phyloP scores from a whole-genome alignment of 2,797 vertebrate species.

The Anas georgica region DNA sequence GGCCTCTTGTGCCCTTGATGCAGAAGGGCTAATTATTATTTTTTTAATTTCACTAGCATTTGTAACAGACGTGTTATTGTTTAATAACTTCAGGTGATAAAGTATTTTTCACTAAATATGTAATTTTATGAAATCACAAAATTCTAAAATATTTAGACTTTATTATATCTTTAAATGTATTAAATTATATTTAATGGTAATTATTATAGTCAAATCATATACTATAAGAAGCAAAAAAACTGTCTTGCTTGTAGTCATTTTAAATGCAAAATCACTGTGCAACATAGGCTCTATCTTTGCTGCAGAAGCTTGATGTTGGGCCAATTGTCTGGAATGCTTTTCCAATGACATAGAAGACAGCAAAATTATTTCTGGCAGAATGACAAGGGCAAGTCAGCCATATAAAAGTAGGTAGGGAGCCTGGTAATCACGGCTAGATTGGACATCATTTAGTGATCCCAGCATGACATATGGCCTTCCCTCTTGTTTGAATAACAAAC shows the following conservation, averaged over 20 bases:
- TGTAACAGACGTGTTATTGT: neutral
- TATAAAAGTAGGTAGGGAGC: neutral
- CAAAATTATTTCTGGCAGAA: neutral
- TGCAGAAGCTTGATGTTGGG: too few relatives aligned
- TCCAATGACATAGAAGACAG: neutral
- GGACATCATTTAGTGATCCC: neutral
- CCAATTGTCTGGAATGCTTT: neutral
- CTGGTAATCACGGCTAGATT: neutral
- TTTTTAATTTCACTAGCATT: neutral
- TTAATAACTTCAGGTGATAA: neutral
- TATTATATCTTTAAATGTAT: rapidly evolving
- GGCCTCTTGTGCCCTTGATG: rapidly evolving
- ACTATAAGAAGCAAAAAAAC: neutral
- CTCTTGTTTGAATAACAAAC: neutral
- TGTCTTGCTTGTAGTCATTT: neutral
- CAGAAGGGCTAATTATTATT: neutral
- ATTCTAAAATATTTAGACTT: rapidly evolving
- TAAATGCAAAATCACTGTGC: neutral
- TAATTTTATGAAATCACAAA: rapidly evolving
- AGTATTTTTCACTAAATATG: too few relatives aligned
- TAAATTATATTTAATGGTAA: neutral
- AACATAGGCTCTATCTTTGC: neutral
- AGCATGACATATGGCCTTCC: rapidly evolving
- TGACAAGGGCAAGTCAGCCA: neutral
- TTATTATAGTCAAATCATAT: neutral